Conservation (phyloP, 1,140 invertebrate species). For the Drosophila saltans region DNA sequence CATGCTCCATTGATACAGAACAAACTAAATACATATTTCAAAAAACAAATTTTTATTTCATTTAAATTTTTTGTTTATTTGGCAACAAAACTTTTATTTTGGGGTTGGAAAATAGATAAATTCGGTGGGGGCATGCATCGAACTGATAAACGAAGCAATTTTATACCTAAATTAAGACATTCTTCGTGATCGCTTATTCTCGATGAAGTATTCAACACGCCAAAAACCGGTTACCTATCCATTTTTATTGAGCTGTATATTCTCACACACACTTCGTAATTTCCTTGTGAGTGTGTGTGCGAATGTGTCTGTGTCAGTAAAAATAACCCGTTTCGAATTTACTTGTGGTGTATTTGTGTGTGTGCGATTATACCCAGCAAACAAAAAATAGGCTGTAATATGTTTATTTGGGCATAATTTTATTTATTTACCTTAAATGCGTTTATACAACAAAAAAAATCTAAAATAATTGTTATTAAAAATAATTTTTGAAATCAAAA, state of each 20-base stretch:
- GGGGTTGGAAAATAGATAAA: background rate
- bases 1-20: too few relatives aligned
- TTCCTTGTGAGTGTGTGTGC: constrained; percentile 4
- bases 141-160: constrained; percentile 27
- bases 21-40: too few relatives aligned
- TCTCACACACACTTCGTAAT: constrained; percentile 17
- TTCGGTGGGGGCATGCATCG: constrained; percentile 1
- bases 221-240: constrained; percentile 21
- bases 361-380: background rate
- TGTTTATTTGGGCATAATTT: background rate
- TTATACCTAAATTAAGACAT: constrained; percentile 28
- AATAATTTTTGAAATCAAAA: background rate
- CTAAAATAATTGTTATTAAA: background rate
- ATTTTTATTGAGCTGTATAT: constrained; percentile 29
- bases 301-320: constrained; percentile 8
- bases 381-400: background rate
- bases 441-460: too few relatives aligned
- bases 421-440: background rate
- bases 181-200: constrained; percentile 25
- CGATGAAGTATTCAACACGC: constrained; percentile 30
- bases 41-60: too few relatives aligned
- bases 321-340: constrained; percentile 15
- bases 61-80: background rate
- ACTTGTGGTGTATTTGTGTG: background rate
- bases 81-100: background rate